These are phyloP conservation scores for Cataglyphis rosenhaueri DNA, from an alignment of 2,888 invertebrate genomes.

Conservation along the genomic window DNA sequence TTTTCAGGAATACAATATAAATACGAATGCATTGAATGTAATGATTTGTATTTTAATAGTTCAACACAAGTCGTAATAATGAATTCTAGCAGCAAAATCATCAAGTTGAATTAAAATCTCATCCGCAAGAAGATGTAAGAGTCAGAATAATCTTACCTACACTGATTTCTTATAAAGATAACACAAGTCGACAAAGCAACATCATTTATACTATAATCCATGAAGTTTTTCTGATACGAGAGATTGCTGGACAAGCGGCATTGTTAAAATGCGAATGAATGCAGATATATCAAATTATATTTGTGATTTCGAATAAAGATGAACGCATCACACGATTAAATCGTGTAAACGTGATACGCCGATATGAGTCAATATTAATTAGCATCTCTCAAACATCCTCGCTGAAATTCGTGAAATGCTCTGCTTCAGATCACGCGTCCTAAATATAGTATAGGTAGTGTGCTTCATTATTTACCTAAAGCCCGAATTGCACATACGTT, in stretches of 20 bases:
- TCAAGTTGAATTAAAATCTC: constrained; percentile 41
- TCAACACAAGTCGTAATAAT: neutral
- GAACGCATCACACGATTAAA: constrained; percentile 23
- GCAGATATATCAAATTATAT: neutral
- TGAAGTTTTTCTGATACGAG: neutral
- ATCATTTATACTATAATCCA: constrained; percentile 1
- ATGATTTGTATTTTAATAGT: neutral
- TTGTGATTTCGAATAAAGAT: constrained; percentile 5
- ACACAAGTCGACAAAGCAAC: neutral
- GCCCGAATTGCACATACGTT: neutral
- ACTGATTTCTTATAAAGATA: constrained; percentile 9
- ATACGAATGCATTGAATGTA: neutral
- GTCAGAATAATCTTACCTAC: neutral
- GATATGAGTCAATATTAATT: constrained; percentile 42
- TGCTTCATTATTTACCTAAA: constrained; percentile 37
- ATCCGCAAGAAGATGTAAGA: neutral
- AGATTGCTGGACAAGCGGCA: neutral
- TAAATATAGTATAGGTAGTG: constrained; percentile 19
- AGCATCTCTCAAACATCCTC: constrained; percentile 45
- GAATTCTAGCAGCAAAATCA: neutral
- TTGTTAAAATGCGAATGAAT: neutral
- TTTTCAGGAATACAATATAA: neutral
- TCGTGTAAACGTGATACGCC: constrained; percentile 23
- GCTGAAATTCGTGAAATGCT: constrained; percentile 35
- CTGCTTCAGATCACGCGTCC: constrained; percentile 27